Evolutionary conservation across 2,888 invertebrate species (phyloP).

Genomic region (Caenorhabditis sinica): DNA sequence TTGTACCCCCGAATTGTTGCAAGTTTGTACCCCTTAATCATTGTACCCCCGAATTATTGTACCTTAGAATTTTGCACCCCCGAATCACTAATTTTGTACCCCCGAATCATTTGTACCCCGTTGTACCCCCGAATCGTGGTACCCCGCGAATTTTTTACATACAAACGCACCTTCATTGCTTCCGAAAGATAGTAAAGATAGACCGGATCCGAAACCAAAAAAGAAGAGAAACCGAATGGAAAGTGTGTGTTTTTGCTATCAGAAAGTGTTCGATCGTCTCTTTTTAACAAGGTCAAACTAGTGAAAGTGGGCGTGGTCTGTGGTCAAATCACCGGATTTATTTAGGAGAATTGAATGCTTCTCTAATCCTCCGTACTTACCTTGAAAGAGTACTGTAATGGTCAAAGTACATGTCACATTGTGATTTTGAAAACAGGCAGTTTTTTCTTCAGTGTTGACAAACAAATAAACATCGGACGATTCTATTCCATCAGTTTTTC

Average conservation of each 20-base stretch:
- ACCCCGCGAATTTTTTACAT: neutral
- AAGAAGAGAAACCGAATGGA: conserved; percentile 9
- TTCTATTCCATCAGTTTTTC: conserved; percentile 5
- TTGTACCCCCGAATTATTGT: no score
- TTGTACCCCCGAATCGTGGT: no score
- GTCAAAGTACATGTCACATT: conserved; percentile 29
- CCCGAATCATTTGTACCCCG: no score
- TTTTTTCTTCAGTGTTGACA: neutral
- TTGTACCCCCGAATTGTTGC: no score
- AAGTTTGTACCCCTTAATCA: no score
- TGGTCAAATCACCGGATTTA: conserved; percentile 39
- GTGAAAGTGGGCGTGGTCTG: conserved; percentile 55
- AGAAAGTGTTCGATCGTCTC: conserved; percentile 45
- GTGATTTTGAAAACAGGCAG: conserved; percentile 6
- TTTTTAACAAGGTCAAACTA: conserved; percentile 60
- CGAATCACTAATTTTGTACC: no score
- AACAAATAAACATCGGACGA: conserved; percentile 23
- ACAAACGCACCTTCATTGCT: conserved; percentile 32
- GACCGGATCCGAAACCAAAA: conserved; percentile 19
- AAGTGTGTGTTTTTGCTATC: conserved; percentile 37
- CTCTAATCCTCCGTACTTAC: conserved; percentile 10
- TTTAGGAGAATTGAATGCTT: neutral
- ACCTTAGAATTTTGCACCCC: no score
- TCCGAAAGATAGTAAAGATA: conserved; percentile 3
- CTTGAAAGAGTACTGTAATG: conserved; percentile 18